These are phyloP conservation scores for Andrena chrysosceles DNA, from an alignment of 2,888 invertebrate genomes.

Conservation along the genomic window DNA sequence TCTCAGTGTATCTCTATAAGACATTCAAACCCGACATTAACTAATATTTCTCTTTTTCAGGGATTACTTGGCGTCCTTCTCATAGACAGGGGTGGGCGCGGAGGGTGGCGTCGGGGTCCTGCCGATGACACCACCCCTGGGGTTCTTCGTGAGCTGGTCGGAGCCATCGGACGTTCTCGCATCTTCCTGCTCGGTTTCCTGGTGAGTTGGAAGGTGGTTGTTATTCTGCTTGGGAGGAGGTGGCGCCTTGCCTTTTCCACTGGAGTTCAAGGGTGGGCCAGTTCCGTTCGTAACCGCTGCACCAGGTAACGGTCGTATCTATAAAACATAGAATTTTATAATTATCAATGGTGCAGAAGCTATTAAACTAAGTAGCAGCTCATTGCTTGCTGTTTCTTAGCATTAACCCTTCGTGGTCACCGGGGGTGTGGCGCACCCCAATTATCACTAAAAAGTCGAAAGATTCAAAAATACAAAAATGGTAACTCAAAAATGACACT, in stretches of 20 bases:
- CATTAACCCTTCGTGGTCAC: neutral
- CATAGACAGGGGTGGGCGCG: conserved; percentile 79
- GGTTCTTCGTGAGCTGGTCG: conserved; percentile 70
- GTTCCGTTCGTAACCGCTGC: conserved; percentile 51
- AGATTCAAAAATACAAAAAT: no score
- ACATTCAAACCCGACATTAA: neutral
- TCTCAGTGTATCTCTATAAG: neutral
- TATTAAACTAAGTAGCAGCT: no score
- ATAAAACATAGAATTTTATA: neutral
- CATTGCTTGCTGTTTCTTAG: no score
- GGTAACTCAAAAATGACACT: no score
- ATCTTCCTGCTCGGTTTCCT: conserved; percentile 47
- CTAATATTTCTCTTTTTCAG: neutral
- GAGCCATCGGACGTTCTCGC: conserved; percentile 14
- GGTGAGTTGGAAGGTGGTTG: conserved; percentile 44
- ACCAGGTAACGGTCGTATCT: conserved; percentile 71
- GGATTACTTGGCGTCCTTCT: conserved; percentile 77
- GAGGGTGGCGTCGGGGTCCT: conserved; percentile 78
- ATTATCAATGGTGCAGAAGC: neutral
- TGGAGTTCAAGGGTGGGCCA: conserved; percentile 27
- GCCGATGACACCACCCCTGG: conserved; percentile 81
- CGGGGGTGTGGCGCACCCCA: no score
- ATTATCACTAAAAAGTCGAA: no score
- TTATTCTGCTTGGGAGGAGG: conserved; percentile 19
- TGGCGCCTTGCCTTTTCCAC: conserved; percentile 30